Base-by-base conservation (phyloP, 1,140 invertebrate genomes). In the Penaeus indicus region DNA sequence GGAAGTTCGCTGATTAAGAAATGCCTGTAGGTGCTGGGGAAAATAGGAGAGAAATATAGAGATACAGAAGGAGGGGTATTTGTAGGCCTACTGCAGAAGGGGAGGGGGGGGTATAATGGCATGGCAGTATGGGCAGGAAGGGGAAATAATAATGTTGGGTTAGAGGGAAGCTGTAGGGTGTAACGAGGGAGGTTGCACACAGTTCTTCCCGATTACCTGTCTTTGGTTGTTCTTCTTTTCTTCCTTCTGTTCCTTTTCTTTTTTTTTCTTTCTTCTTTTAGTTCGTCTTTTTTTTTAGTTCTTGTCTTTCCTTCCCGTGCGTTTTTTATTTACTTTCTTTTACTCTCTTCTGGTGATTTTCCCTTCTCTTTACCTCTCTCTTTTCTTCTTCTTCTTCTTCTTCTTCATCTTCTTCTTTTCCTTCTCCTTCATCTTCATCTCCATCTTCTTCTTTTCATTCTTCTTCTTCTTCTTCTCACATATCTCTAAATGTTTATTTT, bases 161-260 rank as follows among this genome's bases (percentile, higher is more conserved):
- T 64, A 16, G 16, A 64, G 63, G n/a, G n/a, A 18, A n/a, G 63
- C 63, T 64, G 16, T 64, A 18, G 16, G 63, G n/a, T 16, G 63
- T n/a, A n/a, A 64, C 63, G 63, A 64, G 63, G 63, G n/a, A 64
- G n/a, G 63, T n/a, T 16, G 63, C 16, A 18, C n/a, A 64, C 16
- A 64, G 16, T 18, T 64, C n/a, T 64, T 18, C n/a, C n/a, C 63
- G 63, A 64, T 64, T 64, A 16, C n/a, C n/a, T 16, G 63, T 64
- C n/a, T 64, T 64, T n/a, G 63, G 63, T 64, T 64, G 63, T 64
- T n/a, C 63, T 64, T n/a, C 63, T 64, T n/a, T 64, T 64, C 63
- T n/a, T 64, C 63, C 63, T 64, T n/a, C 63, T 64, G 16, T n/a
- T 64, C 63, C 63, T 64, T n/a, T n/a, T 64, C 63, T n/a, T 64